A percentile compares a stretch with the other conserved stretches of the same genome.
Evolutionary conservation across 2,888 invertebrate species (phyloP).

Genomic region (Catocala nupta): DNA sequence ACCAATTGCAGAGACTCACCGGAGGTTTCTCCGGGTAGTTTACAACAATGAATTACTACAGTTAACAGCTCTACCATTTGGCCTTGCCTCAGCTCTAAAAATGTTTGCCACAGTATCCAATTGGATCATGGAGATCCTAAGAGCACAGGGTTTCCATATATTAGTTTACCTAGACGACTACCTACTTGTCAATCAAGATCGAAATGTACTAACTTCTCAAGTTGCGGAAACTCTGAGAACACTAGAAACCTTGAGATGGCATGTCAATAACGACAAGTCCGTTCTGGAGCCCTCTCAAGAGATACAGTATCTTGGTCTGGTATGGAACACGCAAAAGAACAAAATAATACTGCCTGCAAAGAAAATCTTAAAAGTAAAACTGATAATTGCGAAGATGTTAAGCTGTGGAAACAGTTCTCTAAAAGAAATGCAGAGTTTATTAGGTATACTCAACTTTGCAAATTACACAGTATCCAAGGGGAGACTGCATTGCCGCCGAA

Average conservation of each 20-base stretch:
- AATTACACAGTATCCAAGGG: slow-evolving; percentile 2
- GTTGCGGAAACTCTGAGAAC: slow-evolving; percentile 20
- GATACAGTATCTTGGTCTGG: slow-evolving; percentile 25
- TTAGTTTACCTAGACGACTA: slow-evolving; percentile 21
- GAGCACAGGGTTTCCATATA: background rate
- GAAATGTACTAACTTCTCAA: slow-evolving; percentile 4
- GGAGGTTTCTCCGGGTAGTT: slow-evolving; percentile 21
- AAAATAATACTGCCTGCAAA: background rate
- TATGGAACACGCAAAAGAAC: slow-evolving; percentile 5
- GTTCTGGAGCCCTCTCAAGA: slow-evolving; percentile 24
- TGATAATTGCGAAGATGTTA: background rate
- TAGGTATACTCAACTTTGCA: slow-evolving; percentile 41
- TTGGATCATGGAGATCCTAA: slow-evolving; percentile 15
- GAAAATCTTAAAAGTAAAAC: background rate
- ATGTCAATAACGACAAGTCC: slow-evolving; percentile 36
- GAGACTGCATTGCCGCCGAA: slow-evolving; percentile 29
- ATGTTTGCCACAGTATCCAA: slow-evolving; percentile 18
- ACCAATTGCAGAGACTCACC: slow-evolving; percentile 12
- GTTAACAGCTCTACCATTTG: slow-evolving; percentile 21
- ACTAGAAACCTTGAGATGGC: slow-evolving; percentile 37
- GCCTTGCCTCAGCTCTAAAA: slow-evolving; percentile 13
- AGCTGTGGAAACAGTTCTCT: background rate
- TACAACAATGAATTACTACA: slow-evolving; percentile 20
- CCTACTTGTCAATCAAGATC: slow-evolving; percentile 11
- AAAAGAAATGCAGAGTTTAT: slow-evolving; percentile 12